Conservation (phyloP, 1,140 invertebrate species). For the Metopolophium dirhodum region DNA sequence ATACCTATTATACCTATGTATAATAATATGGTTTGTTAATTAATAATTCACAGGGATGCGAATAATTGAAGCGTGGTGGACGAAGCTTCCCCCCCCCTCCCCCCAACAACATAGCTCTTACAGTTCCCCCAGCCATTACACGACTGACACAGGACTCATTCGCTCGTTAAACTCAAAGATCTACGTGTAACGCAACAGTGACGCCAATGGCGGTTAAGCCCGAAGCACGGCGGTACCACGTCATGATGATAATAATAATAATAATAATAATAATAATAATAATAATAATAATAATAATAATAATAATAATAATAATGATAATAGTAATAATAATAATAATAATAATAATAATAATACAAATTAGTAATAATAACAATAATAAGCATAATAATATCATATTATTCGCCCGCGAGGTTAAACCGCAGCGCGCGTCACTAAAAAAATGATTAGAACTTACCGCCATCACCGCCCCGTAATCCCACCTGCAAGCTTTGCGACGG, state of each 20-base stretch:
- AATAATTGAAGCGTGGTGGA: not conserved
- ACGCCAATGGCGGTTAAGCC: not conserved
- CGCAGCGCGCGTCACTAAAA: not conserved
- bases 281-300: too few relatives aligned
- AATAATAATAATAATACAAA: too few relatives aligned
- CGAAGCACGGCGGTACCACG: not conserved
- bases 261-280: too few relatives aligned
- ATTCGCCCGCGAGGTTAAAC: not conserved
- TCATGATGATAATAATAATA: not conserved
- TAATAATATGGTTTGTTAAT: slow-evolving; percentile 5
- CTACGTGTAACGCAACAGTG: not conserved
- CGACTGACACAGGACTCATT: not conserved
- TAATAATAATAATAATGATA: too few relatives aligned
- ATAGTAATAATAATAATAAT: too few relatives aligned
- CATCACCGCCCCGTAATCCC: not conserved
- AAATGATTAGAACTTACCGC: not conserved
- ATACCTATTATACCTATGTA: too few relatives aligned
- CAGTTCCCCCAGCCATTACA: not conserved
- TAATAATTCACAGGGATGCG: not conserved
- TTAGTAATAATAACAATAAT: not conserved
- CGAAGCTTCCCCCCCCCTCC: not conserved
- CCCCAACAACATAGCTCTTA: not conserved
- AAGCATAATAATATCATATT: not conserved
- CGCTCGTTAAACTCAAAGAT: not conserved
- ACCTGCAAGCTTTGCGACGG: not conserved